Base-by-base conservation (phyloP, 2,888 invertebrate species). In the Aphrophora alni region DNA sequence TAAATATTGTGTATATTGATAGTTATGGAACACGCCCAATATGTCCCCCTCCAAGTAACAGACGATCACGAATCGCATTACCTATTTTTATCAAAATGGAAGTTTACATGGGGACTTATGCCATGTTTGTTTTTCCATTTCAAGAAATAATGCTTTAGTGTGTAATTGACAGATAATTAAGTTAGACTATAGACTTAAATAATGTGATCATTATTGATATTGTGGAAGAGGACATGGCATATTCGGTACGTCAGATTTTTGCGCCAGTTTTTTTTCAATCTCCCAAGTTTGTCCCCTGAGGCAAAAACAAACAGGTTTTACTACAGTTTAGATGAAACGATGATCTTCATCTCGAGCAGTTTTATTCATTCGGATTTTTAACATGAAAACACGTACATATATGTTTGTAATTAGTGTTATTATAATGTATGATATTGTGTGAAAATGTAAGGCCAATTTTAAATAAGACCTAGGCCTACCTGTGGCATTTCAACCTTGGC, bases 241-340 rank as follows among this genome's bases (percentile, higher is more conserved):
- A 83, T 80, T 83, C 83, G 83, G 83, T 82, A 83, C 81, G 83
- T 83, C 80, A 78, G 80, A 81, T 80, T 81, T 83, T 83, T 81
- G 83, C 83, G 83, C 83, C 82, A 82, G 82, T 79, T 78, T 81
- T 83, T 59, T 83, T 81, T 82, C 80, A 78, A 78, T 80, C 79
- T 68, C 68, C 78, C 78, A 79, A 74, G 78, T 80, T 82, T 80
- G 80, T 81, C 77, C 81, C 83, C 79, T 75, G 77, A 75, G 83
- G 83, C 83, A 79, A 83, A 78, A 83, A 80, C 81, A 83, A 83
- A 83, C 82, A 80, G 81, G 82, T 82, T 83, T 83, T 83, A 77
- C 80, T 80, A 80, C 78, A 80, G 71, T 73, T 77, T 80, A 25
- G 79, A 74, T 80, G 75, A 73, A 51, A 75, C 75, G 75, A 51